phyloP scores from a whole-genome alignment of 1,140 invertebrate genomes.

The Drosophila jambulina region DNA sequence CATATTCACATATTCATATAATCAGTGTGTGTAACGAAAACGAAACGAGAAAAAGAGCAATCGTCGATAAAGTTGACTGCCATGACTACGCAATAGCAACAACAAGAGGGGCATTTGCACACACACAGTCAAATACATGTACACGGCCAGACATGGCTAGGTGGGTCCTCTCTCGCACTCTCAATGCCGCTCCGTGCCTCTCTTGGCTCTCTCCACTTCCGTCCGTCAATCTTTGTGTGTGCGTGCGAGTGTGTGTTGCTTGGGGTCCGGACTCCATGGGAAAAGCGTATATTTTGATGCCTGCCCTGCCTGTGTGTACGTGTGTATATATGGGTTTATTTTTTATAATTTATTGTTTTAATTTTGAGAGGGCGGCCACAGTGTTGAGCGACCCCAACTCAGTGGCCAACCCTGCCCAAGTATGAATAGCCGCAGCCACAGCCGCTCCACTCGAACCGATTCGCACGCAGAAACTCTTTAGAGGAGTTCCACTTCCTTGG shows the following conservation, averaged over 20 bases:
- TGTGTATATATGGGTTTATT: conserved; percentile 49
- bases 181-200: conserved; percentile 47
- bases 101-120: conserved; percentile 60
- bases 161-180: conserved; percentile 45
- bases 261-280: conserved; percentile 41
- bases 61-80: conserved; percentile 75
- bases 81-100: conserved; percentile 82
- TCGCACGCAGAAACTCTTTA: conserved; percentile 24
- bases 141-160: conserved; percentile 17
- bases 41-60: conserved; percentile 63
- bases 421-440: conserved; percentile 8
- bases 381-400: conserved; percentile 31
- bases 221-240: conserved; percentile 34
- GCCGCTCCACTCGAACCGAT: conserved; percentile 20
- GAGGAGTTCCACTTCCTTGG: conserved; percentile 26
- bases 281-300: conserved; percentile 57
- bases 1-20: conserved; percentile 75
- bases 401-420: conserved; percentile 25
- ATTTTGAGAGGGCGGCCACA: conserved; percentile 65
- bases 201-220: conserved; percentile 43
- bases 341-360: conserved; percentile 77
- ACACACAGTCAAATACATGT: conserved; percentile 32
- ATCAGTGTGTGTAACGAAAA: conserved; percentile 61
- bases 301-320: conserved; percentile 10
- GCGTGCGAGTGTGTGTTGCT: conserved; percentile 24